A percentile compares a stretch with the other conserved stretches of the same genome.
Evolutionary conservation across 2,113 vertebrate species (phyloP).

Genomic region (Lophochroa leadbeateri): DNA sequence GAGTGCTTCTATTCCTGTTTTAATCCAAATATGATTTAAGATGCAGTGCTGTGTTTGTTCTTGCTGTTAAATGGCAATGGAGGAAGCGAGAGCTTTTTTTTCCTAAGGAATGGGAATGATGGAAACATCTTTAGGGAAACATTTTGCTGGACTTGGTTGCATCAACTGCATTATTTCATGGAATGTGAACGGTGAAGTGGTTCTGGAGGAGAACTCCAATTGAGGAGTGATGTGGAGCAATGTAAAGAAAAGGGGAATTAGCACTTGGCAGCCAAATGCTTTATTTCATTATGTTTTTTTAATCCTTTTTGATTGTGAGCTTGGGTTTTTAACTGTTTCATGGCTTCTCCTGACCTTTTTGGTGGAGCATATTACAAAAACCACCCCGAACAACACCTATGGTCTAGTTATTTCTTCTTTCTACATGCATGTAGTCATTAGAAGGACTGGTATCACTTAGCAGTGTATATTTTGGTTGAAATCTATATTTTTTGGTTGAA

Average conservation of each 20-base stretch:
- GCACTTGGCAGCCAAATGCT: conserved; percentile 1
- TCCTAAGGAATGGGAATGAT: neutral
- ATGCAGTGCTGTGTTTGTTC: neutral
- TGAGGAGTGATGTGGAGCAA: conserved; percentile 5
- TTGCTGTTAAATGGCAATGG: neutral
- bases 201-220: conserved; percentile 58
- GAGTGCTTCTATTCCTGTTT: conserved; percentile 28
- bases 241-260: conserved; percentile 45
- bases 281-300: neutral
- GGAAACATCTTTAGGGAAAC: conserved; percentile 60
- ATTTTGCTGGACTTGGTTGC: conserved; percentile 65
- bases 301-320: neutral
- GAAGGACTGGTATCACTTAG: neutral
- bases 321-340: neutral
- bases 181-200: conserved; percentile 65
- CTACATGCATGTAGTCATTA: neutral
- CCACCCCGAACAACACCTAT: fast-evolving
- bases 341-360: conserved; percentile 29
- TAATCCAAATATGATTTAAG: conserved; percentile 46
- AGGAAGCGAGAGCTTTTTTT: neutral
- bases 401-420: neutral
- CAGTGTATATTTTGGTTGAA: neutral
- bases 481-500: neutral
- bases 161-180: conserved; percentile 36
- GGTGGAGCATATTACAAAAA: neutral